A percentile compares a stretch with the other conserved stretches of the same genome.
phyloP scores from a whole-genome alignment of 1,140 invertebrate species.

The Zaprionus capensis region DNA sequence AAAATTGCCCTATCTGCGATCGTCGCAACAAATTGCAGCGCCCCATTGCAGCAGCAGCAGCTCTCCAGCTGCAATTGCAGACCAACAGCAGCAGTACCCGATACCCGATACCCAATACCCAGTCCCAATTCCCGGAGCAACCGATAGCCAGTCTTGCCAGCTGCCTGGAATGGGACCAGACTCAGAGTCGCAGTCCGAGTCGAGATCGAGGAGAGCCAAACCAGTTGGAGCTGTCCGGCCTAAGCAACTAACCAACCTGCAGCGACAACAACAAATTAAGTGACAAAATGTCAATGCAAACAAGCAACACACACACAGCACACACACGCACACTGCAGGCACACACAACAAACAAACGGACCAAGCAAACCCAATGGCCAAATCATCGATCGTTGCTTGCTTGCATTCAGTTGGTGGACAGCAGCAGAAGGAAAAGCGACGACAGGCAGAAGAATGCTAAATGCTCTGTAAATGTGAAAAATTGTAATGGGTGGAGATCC shows the following conservation, averaged over 20 bases:
- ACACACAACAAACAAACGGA: constrained; percentile 22
- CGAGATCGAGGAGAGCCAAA: constrained; percentile 21
- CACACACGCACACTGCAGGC: constrained; percentile 3
- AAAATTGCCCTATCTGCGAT: constrained; percentile 73
- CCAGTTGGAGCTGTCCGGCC: constrained; percentile 38
- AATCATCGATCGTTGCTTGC: constrained; percentile 20
- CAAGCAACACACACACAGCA: constrained; percentile 31
- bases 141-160: constrained; percentile 20
- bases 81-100: constrained; percentile 42
- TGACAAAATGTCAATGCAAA: constrained; percentile 82
- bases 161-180: constrained; percentile 16
- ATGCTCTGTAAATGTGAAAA: not conserved
- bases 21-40: constrained; percentile 51
- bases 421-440: not conserved
- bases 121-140: constrained; percentile 11
- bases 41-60: constrained; percentile 43
- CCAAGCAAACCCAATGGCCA: constrained; percentile 16
- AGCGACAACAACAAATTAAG: constrained; percentile 72
- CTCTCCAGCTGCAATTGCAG: constrained; percentile 32
- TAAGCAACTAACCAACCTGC: constrained; percentile 49
- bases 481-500: not conserved
- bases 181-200: not conserved
- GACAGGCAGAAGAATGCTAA: not conserved
- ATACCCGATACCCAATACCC: constrained; percentile 1
- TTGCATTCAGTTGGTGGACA: constrained; percentile 3